Conservation (phyloP, 1,140 invertebrate genomes). For the Stegodyphus mimosarum region DNA sequence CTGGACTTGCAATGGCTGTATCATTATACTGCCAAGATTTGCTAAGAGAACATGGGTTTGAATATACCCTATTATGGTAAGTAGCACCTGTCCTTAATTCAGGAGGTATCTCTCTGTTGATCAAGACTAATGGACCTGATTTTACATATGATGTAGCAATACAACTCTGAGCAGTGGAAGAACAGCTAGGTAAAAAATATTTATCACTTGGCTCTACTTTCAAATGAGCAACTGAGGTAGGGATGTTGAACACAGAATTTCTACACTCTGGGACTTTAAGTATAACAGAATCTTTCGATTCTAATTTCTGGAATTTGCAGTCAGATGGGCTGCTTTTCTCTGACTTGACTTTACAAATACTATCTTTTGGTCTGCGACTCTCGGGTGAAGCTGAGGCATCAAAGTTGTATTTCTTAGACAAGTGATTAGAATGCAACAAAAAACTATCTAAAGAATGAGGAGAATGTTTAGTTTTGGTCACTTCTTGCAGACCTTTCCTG, state of each 20-base stretch:
- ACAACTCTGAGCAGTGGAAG: conserved; percentile 41
- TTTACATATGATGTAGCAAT: conserved; percentile 27
- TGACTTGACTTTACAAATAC: conserved; percentile 24
- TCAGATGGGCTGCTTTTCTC: conserved; percentile 33
- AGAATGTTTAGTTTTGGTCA: conserved; percentile 17
- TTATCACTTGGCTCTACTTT: conserved; percentile 58
- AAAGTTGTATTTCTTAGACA: conserved; percentile 9
- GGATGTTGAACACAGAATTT: conserved; percentile 38
- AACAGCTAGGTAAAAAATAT: conserved; percentile 48
- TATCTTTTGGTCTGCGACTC: conserved; percentile 17
- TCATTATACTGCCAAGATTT: conserved; percentile 43
- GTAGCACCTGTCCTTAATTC: conserved; percentile 16
- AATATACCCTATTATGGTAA: conserved; percentile 32
- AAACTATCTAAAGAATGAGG: conserved; percentile 17
- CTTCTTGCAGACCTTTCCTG: background rate
- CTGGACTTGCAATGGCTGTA: conserved; percentile 5
- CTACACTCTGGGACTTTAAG: conserved; percentile 18
- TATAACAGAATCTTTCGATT: background rate
- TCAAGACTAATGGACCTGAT: conserved; percentile 28
- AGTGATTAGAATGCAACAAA: background rate
- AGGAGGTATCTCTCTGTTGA: background rate
- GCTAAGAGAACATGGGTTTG: conserved; percentile 35
- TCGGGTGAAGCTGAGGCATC: conserved; percentile 4
- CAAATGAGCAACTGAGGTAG: conserved; percentile 47
- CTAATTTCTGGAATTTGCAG: conserved; percentile 50